Evolutionary conservation across 2,113 vertebrate genomes (phyloP), one percentile per base, ranked within the genome.

Genomic region (Psettodes erumei): DNA sequence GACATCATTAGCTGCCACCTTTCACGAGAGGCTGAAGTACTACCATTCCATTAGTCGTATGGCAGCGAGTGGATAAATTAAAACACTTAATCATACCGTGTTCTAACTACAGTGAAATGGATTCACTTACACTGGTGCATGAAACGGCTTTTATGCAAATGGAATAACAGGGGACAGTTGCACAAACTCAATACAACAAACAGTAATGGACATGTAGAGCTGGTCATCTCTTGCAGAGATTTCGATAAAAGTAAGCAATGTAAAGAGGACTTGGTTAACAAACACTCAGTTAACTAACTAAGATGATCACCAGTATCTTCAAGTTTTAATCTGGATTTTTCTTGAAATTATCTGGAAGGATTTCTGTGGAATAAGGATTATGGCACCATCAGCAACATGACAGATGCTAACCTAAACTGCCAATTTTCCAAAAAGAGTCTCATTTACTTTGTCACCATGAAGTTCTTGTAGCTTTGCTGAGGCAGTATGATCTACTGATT

Each of bases 81-180:
- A 63, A 64, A 71, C 11, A 35, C 23, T 47, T 38, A 12, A 50
- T 25, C 8, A 28, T 1, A n/a, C 7, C 42, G 18, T 5, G 32
- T 33, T 18, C 15, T 18, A 18, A 51, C 16, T 28, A 42, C 30
- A 79, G 81, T 65, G 28, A 80, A 81, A 79, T 37, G 0, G 15
- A 86, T 70, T 67, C 48, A 76, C 15, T 43, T 48, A 47, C 43
- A n/a, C 55, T 66, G 13, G 60, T 63, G 50, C 87, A 93, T 93
- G 91, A 93, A 94, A 94, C 90, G 54, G 89, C 90, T 88, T 95
- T 95, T 95, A 95, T 94, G 93, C 90, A 94, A 94, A 94, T 91
- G 92, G 89, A 56, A 86, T 86, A 91, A 94, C 86, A 83, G 71
- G 89, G 85, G 81, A 92, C 89, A 92, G 89, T 89, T 88, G 93